A percentile compares a stretch with the other conserved stretches of the same genome.
Conservation (phyloP, 2,888 invertebrate species). For the Coenonympha glycerion region DNA sequence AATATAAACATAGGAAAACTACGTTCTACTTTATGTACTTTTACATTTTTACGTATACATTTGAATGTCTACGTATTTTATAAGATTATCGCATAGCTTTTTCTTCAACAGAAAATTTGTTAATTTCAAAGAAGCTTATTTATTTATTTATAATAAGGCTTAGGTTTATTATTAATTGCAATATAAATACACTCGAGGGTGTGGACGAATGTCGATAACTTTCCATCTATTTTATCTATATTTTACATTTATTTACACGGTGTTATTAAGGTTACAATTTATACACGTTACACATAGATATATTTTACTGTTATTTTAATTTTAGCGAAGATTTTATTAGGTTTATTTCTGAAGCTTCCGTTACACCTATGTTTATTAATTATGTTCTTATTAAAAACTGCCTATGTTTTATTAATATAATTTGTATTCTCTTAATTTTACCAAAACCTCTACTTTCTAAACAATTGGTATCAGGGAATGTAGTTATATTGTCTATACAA, state of each 20-base stretch:
- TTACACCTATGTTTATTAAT: slow-evolving; percentile 3
- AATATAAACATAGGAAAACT: slow-evolving; percentile 18
- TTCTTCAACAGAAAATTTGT: too few relatives aligned
- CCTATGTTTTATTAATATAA: background rate
- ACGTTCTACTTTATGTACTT: slow-evolving; percentile 6
- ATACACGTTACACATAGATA: slow-evolving; percentile 10
- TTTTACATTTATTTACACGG: slow-evolving; percentile 29
- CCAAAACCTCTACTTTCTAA: background rate
- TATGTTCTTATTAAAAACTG: background rate
- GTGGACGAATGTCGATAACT: slow-evolving; percentile 67
- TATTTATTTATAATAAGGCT: slow-evolving; percentile 10
- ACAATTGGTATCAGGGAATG: slow-evolving; percentile 20
- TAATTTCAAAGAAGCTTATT: background rate
- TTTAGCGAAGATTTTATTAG: slow-evolving; percentile 31
- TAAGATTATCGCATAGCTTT: background rate
- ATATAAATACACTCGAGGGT: slow-evolving; percentile 48
- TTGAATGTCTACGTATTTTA: background rate
- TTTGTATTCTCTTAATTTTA: background rate
- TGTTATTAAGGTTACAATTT: slow-evolving; percentile 21
- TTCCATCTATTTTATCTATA: slow-evolving; percentile 36
- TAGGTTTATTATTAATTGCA: slow-evolving; percentile 32
- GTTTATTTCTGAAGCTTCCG: slow-evolving; percentile 26
- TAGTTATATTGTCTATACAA: slow-evolving; percentile 65
- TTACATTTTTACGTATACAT: slow-evolving; percentile 21
- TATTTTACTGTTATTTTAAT: slow-evolving; percentile 12